Conservation (phyloP, 2,113 vertebrate species). For the Ammodytes marinus region DNA sequence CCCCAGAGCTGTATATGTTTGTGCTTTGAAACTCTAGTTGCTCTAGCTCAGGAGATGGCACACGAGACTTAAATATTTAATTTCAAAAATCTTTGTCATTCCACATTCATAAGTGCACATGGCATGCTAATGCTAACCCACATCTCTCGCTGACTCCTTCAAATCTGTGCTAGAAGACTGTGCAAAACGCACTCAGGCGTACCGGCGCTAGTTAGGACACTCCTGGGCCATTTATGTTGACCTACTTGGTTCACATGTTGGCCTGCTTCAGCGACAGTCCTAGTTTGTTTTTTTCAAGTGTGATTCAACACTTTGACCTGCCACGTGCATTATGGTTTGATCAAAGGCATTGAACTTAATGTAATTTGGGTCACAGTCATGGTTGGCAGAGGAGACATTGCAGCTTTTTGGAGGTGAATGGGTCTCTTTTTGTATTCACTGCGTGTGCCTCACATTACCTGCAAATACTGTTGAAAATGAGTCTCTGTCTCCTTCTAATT, state of each 20-base stretch:
- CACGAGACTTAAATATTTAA: slow-evolving; percentile 77
- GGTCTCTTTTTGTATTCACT: slow-evolving; percentile 58
- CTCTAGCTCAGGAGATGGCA: slow-evolving; percentile 52
- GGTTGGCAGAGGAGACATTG: slow-evolving; percentile 5
- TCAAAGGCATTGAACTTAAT: slow-evolving; percentile 42
- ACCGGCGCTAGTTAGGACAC: slow-evolving; percentile 17
- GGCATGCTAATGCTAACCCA: slow-evolving; percentile 66
- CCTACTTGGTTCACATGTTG: slow-evolving; percentile 56
- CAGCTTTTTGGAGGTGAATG: slow-evolving; percentile 54
- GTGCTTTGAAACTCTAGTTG: slow-evolving; percentile 39
- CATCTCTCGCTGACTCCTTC: slow-evolving; percentile 45
- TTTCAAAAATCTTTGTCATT: slow-evolving; percentile 67
- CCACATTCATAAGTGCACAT: slow-evolving; percentile 55
- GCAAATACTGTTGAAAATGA: slow-evolving; percentile 74
- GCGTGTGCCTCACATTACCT: slow-evolving; percentile 65
- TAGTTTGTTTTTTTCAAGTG: background rate
- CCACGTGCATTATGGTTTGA: slow-evolving; percentile 21
- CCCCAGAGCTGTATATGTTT: slow-evolving; percentile 44
- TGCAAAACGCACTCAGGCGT: slow-evolving; percentile 26
- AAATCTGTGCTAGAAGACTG: slow-evolving; percentile 43
- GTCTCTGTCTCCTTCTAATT: slow-evolving; percentile 81
- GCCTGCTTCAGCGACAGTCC: slow-evolving; percentile 7
- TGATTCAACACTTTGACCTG: background rate
- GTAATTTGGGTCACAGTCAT: slow-evolving; percentile 54
- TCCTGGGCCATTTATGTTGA: slow-evolving; percentile 48